These are phyloP conservation scores for Cichladusa arquata DNA, from an alignment of 2,113 vertebrate genomes.

Conservation along the genomic window DNA sequence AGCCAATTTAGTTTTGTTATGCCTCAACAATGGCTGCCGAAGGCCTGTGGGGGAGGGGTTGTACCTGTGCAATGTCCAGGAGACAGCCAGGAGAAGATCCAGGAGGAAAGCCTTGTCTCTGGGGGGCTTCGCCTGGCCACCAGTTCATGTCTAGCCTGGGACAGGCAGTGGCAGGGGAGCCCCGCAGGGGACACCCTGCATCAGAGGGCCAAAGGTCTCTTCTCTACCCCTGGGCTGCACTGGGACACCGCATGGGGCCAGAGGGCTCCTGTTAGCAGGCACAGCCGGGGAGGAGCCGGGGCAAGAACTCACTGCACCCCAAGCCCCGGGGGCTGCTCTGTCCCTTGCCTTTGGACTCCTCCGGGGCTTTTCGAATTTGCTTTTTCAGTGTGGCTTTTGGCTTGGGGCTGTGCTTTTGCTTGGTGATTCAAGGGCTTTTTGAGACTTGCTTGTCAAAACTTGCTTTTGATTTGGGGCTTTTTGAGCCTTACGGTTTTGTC, in stretches of 20 bases:
- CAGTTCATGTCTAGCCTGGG: fast-evolving
- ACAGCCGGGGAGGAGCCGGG: too few species aligned
- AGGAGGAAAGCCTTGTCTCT: not conserved
- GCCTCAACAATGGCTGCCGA: not conserved
- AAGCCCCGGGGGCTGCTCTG: not conserved
- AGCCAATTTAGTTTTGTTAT: not conserved
- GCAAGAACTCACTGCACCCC: not conserved
- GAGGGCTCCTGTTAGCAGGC: too few species aligned
- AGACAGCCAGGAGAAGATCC: too few species aligned
- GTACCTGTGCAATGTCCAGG: not conserved
- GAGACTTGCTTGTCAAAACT: too few species aligned
- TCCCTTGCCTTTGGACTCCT: not conserved
- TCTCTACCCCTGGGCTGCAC: not conserved
- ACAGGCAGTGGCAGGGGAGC: not conserved
- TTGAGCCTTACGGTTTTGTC: too few species aligned
- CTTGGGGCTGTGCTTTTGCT: too few species aligned
- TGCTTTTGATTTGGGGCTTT: too few species aligned
- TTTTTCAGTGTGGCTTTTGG: not conserved
- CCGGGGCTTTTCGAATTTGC: not conserved
- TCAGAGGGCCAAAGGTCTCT: fast-evolving
- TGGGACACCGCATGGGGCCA: too few species aligned
- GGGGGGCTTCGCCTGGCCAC: not conserved
- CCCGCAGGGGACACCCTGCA: too few species aligned
- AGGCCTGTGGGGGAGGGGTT: too few species aligned
- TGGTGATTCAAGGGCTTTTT: too few species aligned